Evolutionary conservation across 2,888 invertebrate species (phyloP), one percentile per base, ranked within the genome.

Genomic region (Candidula unifasciata): DNA sequence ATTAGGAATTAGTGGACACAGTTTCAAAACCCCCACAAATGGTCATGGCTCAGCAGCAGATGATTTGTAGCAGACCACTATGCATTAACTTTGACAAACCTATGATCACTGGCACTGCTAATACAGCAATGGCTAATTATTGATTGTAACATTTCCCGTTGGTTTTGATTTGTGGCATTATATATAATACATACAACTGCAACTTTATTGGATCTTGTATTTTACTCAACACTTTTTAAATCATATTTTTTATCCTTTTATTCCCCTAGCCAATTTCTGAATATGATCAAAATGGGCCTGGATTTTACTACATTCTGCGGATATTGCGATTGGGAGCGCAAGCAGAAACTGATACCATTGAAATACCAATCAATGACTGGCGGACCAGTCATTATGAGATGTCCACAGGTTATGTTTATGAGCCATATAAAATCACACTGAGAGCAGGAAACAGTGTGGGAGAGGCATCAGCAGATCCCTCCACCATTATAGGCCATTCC

Each of bases 261-360:
- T 71, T 54, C 92, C 93, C 57, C 92, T n/a, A 96, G 96, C 96
- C 97, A 87, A 99, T 99, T 98, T 97, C 98, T 0, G 96, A 97
- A 94, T 97, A 99, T 89, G 98, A 99, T 92, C 99, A 99, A 94
- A 98, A 99, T 94, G 99, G 97, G 0, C 97, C 97, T 0, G 96
- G 96, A 69, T 99, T 99, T 94, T 96, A 96, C 93, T 99, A 99
- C 94, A 95, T 96, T 86, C 96, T 99, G 37, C 83, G 96, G 90
- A 98, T 97, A 96, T 96, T 96, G 88, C 95, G 96, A 82, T 96
- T 97, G 93, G 92, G 91, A 69, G 96, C 96, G 90, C 95, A 96
- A 90, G 95, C 96, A 0, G 96, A 88, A 3, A 95, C 95, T 87
- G 96, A 96, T 89, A 87, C 86, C 84, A 73, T 89, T 33, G 87